Percentiles rank a stretch among this genome's conserved stretches.
These are phyloP conservation scores for Acronicta alni DNA, from an alignment of 2,888 invertebrate species.

Conservation along the genomic window DNA sequence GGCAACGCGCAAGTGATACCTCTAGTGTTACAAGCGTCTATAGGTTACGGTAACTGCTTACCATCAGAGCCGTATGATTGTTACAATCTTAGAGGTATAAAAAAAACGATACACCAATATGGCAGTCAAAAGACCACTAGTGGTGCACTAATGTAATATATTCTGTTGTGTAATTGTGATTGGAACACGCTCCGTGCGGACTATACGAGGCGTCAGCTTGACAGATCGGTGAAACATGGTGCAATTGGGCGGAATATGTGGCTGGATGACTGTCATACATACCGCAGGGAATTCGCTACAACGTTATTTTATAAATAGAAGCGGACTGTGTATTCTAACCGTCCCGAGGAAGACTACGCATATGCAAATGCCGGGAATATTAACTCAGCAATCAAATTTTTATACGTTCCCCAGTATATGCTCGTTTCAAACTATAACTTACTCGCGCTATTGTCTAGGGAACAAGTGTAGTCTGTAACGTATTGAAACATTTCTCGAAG, in stretches of 20 bases:
- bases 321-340: conserved; percentile 10
- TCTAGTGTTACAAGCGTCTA: no score
- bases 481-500: conserved; percentile 8
- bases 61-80: no score
- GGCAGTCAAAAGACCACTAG: no score
- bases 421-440: conserved; percentile 31
- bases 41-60: no score
- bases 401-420: conserved; percentile 1
- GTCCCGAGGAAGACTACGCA: conserved; percentile 3
- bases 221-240: conserved; percentile 48
- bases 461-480: conserved; percentile 9
- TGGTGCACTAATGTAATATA: conserved; percentile 15
- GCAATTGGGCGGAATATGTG: conserved; percentile 34
- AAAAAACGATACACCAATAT: no score
- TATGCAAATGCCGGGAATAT: conserved; percentile 5
- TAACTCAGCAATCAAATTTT: conserved; percentile 7
- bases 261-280: conserved; percentile 13
- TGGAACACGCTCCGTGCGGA: conserved; percentile 42
- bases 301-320: conserved; percentile 26
- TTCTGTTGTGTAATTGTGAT: conserved; percentile 40
- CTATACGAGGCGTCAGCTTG: conserved; percentile 43
- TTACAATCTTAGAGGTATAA: no score
- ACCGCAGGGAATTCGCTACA: conserved; percentile 24
- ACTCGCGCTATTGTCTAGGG: conserved; percentile 16
- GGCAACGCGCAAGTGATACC: no score